phyloP scores from a whole-genome alignment of 1,140 invertebrate species.

The Heliothis subflexa region DNA sequence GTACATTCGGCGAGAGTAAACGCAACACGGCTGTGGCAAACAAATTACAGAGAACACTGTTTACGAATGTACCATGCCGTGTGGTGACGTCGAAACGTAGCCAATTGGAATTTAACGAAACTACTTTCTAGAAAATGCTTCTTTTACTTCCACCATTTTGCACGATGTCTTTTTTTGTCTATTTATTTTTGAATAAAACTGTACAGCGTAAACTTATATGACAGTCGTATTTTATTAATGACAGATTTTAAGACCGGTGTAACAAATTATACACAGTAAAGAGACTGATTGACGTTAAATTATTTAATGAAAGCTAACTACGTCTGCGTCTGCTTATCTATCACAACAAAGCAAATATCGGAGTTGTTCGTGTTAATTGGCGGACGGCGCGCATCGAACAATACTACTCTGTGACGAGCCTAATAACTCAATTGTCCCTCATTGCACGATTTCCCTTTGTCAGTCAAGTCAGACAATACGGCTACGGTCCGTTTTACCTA shows the following conservation, averaged over 20 bases:
- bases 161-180: no score
- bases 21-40: constrained; percentile 46
- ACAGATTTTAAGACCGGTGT: no score
- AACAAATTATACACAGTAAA: no score
- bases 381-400: constrained; percentile 13
- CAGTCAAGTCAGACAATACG: constrained; percentile 17
- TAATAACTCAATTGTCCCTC: constrained; percentile 39
- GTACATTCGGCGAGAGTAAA: constrained; percentile 48
- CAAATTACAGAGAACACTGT: constrained; percentile 49
- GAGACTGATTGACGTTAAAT: not conserved
- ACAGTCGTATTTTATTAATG: no score
- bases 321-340: constrained; percentile 3
- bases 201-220: no score
- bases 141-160: not conserved
- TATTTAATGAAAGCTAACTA: not conserved
- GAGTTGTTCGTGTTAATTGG: constrained; percentile 4
- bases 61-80: constrained; percentile 17
- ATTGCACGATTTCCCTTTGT: constrained; percentile 34
- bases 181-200: no score
- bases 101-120: constrained; percentile 35
- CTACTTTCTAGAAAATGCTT: constrained; percentile 2
- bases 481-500: constrained; percentile 16
- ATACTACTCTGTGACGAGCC: constrained; percentile 26
- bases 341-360: constrained; percentile 21
- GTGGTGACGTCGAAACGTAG: not conserved